Conservation (phyloP, 2,888 invertebrate species). For the Pseudeuparius sepicola region DNA sequence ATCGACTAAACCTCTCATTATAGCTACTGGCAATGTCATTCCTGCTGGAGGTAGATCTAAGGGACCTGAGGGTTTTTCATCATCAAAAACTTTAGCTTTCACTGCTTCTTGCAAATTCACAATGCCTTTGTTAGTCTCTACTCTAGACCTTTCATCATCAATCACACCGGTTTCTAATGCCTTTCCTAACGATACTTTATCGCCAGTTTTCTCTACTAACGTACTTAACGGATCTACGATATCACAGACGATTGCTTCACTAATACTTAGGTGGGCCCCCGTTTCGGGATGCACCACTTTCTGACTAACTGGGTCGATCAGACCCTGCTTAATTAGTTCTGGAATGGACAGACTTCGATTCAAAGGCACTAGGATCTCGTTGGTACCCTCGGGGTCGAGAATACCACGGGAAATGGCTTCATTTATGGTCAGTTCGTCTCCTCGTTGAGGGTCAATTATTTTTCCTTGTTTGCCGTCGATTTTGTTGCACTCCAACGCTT, state of each 20-base stretch:
- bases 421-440: slow-evolving; percentile 67
- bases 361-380: slow-evolving; percentile 68
- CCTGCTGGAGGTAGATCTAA: slow-evolving; percentile 66
- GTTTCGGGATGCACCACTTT: slow-evolving; percentile 83
- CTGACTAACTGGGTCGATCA: slow-evolving; percentile 61
- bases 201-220: slow-evolving; percentile 51
- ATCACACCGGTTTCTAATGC: slow-evolving; percentile 63
- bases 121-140: slow-evolving; percentile 52
- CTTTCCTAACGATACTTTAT: slow-evolving; percentile 61
- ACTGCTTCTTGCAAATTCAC: slow-evolving; percentile 64
- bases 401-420: slow-evolving; percentile 79
- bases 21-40: slow-evolving; percentile 72
- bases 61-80: slow-evolving; percentile 27
- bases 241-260: slow-evolving; percentile 80
- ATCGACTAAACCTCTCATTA: slow-evolving; percentile 65
- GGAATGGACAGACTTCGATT: slow-evolving; percentile 73
- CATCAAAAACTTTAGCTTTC: slow-evolving; percentile 54
- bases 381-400: slow-evolving; percentile 64
- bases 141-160: slow-evolving; percentile 57
- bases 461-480: slow-evolving; percentile 66
- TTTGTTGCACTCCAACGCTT: slow-evolving; percentile 60
- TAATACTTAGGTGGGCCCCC: slow-evolving; percentile 64
- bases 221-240: slow-evolving; percentile 74
- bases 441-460: slow-evolving; percentile 74
- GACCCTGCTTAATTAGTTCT: slow-evolving; percentile 76